Conservation (phyloP, 2,797 vertebrate genomes). For the Chelmon rostratus region DNA sequence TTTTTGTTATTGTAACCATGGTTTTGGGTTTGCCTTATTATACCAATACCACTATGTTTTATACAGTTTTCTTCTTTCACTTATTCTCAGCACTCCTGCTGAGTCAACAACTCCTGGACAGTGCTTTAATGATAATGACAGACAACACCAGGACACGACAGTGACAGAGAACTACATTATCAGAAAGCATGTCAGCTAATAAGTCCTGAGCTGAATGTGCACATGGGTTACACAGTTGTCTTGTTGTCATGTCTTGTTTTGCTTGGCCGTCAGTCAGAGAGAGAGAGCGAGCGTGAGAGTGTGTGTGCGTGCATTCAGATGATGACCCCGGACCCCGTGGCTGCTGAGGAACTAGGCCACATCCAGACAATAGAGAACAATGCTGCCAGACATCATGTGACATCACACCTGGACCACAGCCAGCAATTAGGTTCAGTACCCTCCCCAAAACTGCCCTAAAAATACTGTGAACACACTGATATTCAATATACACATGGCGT, state of each 20-base stretch:
- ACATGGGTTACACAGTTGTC: slow-evolving; percentile 11
- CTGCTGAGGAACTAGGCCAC: slow-evolving; percentile 79
- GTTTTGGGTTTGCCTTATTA: background rate
- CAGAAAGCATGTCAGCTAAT: background rate
- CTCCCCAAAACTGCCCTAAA: slow-evolving; percentile 48
- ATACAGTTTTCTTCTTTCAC: background rate
- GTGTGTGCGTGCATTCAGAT: slow-evolving; percentile 39
- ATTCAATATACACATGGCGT: background rate
- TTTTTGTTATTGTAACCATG: background rate
- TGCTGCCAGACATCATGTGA: slow-evolving; percentile 77
- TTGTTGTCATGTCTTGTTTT: slow-evolving; percentile 27
- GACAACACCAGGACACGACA: background rate
- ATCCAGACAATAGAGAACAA: slow-evolving; percentile 79
- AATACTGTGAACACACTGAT: slow-evolving; percentile 18
- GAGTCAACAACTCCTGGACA: background rate
- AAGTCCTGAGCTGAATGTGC: slow-evolving; percentile 4
- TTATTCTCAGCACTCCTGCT: background rate
- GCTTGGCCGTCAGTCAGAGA: slow-evolving; percentile 10
- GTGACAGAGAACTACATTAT: background rate
- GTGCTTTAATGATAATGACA: background rate
- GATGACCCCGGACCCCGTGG: slow-evolving; percentile 68
- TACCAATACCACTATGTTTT: background rate
- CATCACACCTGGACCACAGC: slow-evolving; percentile 76
- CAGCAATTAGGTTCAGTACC: slow-evolving; percentile 63
- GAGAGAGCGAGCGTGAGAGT: background rate